Conservation (phyloP, 2,113 vertebrate genomes). For the Phoenicopterus ruber region DNA sequence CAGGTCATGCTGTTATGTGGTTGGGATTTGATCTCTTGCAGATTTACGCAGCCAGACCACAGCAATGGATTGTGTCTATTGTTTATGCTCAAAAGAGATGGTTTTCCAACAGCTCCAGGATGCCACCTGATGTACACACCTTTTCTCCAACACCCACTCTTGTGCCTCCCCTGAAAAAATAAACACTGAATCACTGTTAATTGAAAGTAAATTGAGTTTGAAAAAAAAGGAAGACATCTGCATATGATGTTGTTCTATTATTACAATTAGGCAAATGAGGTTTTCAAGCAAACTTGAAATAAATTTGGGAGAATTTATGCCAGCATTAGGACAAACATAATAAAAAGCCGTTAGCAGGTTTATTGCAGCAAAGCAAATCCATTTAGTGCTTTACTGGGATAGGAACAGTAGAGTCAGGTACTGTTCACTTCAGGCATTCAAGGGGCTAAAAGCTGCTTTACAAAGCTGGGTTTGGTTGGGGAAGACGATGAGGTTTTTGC, state of each 20-base stretch:
- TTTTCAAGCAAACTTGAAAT: slow-evolving; percentile 65
- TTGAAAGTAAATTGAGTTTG: slow-evolving; percentile 59
- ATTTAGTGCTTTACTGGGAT: neutral
- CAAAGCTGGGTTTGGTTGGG: neutral
- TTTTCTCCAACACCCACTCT: neutral
- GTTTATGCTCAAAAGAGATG: neutral
- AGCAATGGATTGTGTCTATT: neutral
- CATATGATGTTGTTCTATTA: slow-evolving; percentile 49
- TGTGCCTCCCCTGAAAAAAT: neutral
- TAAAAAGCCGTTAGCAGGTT: neutral
- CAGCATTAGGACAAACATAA: slow-evolving; percentile 9
- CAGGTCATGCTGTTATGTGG: neutral
- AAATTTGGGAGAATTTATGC: slow-evolving; percentile 50
- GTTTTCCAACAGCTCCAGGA: neutral
- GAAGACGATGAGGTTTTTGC: neutral
- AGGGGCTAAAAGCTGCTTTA: neutral
- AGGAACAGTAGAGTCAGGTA: neutral
- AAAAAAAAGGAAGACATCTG: slow-evolving; percentile 57
- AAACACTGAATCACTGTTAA: slow-evolving; percentile 37
- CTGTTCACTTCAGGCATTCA: neutral
- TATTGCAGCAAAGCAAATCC: neutral
- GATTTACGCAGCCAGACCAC: neutral
- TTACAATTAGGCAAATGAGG: slow-evolving; percentile 65
- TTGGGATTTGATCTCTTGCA: neutral
- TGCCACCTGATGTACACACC: neutral